Evolutionary conservation across 2,113 vertebrate species (phyloP).

Genomic region (Osmerus mordax): DNA sequence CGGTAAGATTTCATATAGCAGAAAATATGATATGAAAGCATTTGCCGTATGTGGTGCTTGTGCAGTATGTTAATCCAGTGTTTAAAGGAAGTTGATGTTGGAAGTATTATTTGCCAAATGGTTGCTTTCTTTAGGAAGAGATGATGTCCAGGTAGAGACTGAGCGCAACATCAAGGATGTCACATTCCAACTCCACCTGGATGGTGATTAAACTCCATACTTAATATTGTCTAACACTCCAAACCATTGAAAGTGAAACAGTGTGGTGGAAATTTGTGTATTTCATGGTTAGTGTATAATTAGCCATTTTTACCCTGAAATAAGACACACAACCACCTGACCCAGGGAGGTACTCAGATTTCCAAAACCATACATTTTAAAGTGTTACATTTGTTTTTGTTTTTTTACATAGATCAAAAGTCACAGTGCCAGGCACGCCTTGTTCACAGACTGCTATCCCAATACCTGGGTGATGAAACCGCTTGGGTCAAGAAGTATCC

Average conservation of each 20-base stretch:
- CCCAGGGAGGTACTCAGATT: too few species aligned
- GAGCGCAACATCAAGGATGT: slow-evolving; percentile 54
- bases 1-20: slow-evolving; percentile 42
- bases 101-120: neutral
- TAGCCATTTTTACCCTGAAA: too few species aligned
- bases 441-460: slow-evolving; percentile 65
- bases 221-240: neutral
- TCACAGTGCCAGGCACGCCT: slow-evolving; percentile 55
- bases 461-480: slow-evolving; percentile 38
- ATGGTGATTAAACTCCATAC: slow-evolving; percentile 57
- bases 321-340: too few species aligned
- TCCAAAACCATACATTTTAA: too few species aligned
- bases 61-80: too few species aligned
- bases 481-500: slow-evolving; percentile 63
- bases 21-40: neutral
- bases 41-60: neutral
- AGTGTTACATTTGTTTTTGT: neutral
- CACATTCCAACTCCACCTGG: slow-evolving; percentile 52
- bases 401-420: slow-evolving; percentile 44
- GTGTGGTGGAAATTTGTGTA: too few species aligned
- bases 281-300: too few species aligned
- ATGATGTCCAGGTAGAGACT: slow-evolving; percentile 11
- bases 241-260: too few species aligned
- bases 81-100: too few species aligned
- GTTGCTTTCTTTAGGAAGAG: slow-evolving; percentile 41